phyloP scores from a whole-genome alignment of 2,113 vertebrate species.

The Apodemus speciosus region DNA sequence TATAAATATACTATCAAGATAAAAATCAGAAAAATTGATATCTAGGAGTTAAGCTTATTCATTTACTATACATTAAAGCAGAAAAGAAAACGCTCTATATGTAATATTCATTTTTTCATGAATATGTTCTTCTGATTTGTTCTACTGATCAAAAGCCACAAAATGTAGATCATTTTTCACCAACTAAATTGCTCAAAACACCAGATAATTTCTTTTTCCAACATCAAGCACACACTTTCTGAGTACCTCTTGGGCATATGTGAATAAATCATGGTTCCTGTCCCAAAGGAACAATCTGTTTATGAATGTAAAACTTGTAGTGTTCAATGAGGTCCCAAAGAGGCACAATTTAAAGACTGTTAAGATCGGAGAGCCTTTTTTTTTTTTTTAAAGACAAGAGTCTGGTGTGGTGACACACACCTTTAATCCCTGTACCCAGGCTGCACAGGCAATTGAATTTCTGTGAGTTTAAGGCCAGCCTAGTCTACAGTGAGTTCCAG shows the following conservation, averaged over 20 bases:
- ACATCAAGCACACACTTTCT: neutral
- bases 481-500: neutral
- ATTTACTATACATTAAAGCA: slow-evolving; percentile 13
- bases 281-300: neutral
- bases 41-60: neutral
- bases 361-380: neutral
- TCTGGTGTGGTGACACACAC: neutral
- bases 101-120: slow-evolving; percentile 20
- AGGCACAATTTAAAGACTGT: neutral
- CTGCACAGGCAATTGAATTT: neutral
- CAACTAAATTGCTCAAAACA: neutral
- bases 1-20: neutral
- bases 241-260: neutral
- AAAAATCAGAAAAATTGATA: slow-evolving; percentile 9
- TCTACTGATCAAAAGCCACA: slow-evolving; percentile 29
- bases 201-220: neutral
- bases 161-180: neutral
- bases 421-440: neutral
- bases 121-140: neutral
- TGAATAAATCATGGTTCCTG: neutral
- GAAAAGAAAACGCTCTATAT: neutral
- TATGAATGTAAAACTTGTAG: neutral
- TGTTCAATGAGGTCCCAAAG: neutral
- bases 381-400: slow-evolving; percentile 16
- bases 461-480: neutral